A percentile compares a stretch with the other conserved stretches of the same genome.
These are phyloP conservation scores for Scaptodrosophila lebanonensis DNA, from an alignment of 1,140 invertebrate species.

Conservation along the genomic window DNA sequence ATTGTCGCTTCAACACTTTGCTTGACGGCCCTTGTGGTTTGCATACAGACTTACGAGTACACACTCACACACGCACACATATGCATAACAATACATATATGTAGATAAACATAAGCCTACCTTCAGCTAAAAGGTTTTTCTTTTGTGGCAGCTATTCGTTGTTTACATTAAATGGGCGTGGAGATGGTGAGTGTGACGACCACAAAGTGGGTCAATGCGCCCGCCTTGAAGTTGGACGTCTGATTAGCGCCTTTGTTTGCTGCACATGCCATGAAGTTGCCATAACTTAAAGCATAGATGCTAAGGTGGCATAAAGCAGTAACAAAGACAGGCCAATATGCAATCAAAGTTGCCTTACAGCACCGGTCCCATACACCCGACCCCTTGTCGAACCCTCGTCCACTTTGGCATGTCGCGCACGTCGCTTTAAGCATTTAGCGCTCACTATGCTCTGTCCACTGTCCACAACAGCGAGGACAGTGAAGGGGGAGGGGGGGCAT, in stretches of 20 bases:
- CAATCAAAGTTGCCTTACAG: too few species aligned
- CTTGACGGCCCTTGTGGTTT: constrained; percentile 52
- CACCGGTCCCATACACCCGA: too few species aligned
- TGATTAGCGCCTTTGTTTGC: constrained; percentile 47
- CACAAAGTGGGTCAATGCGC: constrained; percentile 65
- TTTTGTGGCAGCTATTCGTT: constrained; percentile 33
- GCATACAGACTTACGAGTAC: constrained; percentile 39
- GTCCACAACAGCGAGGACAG: too few species aligned
- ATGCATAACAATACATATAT: constrained; percentile 1
- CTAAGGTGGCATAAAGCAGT: too few species aligned
- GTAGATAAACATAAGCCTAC: neutral
- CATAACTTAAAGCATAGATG: neutral
- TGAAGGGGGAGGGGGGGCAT: too few species aligned
- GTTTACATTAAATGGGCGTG: constrained; percentile 42
- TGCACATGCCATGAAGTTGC: neutral
- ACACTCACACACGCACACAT: neutral
- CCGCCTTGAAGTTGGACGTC: constrained; percentile 53
- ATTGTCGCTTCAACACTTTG: constrained; percentile 12
- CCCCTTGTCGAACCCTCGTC: too few species aligned
- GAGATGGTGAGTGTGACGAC: neutral
- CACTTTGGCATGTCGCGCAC: too few species aligned
- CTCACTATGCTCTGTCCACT: too few species aligned
- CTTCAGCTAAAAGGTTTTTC: constrained; percentile 30
- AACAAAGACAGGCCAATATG: too few species aligned
- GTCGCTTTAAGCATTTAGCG: too few species aligned